A percentile compares a stretch with the other conserved stretches of the same genome.
Conservation (phyloP, 1,140 invertebrate genomes). For the Parasteatoda tepidariorum region DNA sequence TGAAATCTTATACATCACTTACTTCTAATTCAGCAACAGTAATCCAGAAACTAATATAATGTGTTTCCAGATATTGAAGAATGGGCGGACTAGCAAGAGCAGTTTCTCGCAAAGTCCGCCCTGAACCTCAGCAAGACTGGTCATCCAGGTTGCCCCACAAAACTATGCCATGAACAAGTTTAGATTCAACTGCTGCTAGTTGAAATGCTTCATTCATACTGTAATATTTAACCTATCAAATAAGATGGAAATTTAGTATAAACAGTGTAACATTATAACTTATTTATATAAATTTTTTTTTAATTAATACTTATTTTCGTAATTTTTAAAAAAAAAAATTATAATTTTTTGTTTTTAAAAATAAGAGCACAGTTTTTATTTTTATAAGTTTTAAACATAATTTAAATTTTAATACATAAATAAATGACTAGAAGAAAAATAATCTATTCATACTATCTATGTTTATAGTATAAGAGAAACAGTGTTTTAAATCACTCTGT, state of each 20-base stretch:
- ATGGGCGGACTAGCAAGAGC: conserved; percentile 57
- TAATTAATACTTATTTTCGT: not conserved
- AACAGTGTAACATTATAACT: not conserved
- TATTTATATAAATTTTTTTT: not conserved
- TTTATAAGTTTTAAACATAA: too few species aligned
- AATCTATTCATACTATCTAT: too few species aligned
- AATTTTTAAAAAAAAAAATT: too few species aligned
- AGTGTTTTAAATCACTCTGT: too few species aligned
- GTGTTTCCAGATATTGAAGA: conserved; percentile 7
- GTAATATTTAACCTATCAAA: conserved; percentile 47
- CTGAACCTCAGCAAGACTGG: conserved; percentile 61
- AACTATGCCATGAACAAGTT: conserved; percentile 55
- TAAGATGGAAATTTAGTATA: not conserved
- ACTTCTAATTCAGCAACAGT: conserved; percentile 43
- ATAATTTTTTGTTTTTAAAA: too few species aligned
- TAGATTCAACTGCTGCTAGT: conserved; percentile 15
- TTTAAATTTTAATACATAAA: too few species aligned
- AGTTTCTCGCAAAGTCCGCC: conserved; percentile 60
- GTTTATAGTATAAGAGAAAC: too few species aligned
- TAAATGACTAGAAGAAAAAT: too few species aligned
- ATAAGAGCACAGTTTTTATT: too few species aligned
- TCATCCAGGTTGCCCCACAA: conserved; percentile 59
- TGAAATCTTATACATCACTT: not conserved
- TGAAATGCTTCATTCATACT: conserved; percentile 39
- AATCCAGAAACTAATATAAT: conserved; percentile 55